These are phyloP conservation scores for Sarcophaga variegata DNA, from an alignment of 2,888 invertebrate genomes.

Conservation along the genomic window DNA sequence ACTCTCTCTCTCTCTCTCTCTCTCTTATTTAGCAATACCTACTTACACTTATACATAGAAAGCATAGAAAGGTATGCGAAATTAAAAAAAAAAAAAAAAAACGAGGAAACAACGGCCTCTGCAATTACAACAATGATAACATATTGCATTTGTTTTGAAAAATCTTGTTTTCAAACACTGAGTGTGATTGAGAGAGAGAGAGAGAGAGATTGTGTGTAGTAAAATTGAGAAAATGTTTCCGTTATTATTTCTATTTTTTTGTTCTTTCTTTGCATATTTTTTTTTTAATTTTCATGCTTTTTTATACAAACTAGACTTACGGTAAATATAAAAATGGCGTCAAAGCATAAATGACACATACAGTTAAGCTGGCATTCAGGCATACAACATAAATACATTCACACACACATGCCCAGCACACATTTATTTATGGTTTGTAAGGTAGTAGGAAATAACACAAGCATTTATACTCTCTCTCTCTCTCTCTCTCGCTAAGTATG, in stretches of 20 bases:
- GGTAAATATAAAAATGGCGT: slow-evolving; percentile 78
- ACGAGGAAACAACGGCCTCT: background rate
- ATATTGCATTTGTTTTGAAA: slow-evolving; percentile 57
- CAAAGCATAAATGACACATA: slow-evolving; percentile 78
- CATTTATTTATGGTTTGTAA: background rate
- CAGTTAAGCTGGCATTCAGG: slow-evolving; percentile 62
- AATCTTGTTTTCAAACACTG: slow-evolving; percentile 47
- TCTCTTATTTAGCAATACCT: background rate
- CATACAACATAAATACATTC: slow-evolving; percentile 27
- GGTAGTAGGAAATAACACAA: background rate
- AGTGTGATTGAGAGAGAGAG: background rate
- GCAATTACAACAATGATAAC: slow-evolving; percentile 30
- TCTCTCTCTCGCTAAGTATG: background rate
- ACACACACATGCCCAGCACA: background rate
- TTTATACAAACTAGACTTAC: slow-evolving; percentile 66
- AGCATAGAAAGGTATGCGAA: slow-evolving; percentile 45
- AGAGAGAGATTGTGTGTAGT: background rate
- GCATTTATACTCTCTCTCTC: background rate
- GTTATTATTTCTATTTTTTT: slow-evolving; percentile 27
- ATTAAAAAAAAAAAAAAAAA: slow-evolving; percentile 4
- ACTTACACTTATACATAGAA: slow-evolving; percentile 13
- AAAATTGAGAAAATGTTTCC: slow-evolving; percentile 49
- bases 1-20: background rate
- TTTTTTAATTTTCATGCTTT: slow-evolving; percentile 43
- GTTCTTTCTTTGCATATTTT: background rate